Percentiles rank a stretch among this genome's conserved stretches.
phyloP scores from a whole-genome alignment of 2,888 invertebrate genomes.

The Scaptomyza reducta region DNA sequence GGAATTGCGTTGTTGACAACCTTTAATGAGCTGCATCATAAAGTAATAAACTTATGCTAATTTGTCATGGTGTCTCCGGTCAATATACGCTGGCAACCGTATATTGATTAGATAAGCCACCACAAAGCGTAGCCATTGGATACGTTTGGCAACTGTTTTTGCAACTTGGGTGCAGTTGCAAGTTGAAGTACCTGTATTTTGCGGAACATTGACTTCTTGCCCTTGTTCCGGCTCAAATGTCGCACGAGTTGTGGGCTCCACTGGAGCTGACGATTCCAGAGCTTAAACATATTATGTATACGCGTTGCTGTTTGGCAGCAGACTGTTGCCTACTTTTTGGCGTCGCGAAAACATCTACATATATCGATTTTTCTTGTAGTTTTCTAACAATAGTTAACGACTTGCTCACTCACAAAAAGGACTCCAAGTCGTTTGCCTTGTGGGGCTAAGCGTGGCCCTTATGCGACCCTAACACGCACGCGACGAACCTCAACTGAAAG shows the following conservation, averaged over 20 bases:
- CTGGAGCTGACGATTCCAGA: conserved; percentile 65
- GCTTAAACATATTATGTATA: conserved; percentile 68
- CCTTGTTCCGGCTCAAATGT: conserved; percentile 36
- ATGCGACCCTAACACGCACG: conserved; percentile 72
- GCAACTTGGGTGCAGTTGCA: background rate
- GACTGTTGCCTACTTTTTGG: conserved; percentile 64
- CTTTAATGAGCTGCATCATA: conserved; percentile 52
- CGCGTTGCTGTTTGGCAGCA: conserved; percentile 31
- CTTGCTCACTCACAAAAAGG: conserved; percentile 45
- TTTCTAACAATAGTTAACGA: background rate
- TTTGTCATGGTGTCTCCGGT: conserved; percentile 34
- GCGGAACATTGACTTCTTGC: conserved; percentile 49
- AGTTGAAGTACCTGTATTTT: conserved; percentile 62
- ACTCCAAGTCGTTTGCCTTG: background rate
- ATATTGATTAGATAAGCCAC: conserved; percentile 53
- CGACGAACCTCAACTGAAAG: conserved; percentile 68
- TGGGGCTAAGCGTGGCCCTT: conserved; percentile 24
- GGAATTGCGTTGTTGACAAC: conserved; percentile 48
- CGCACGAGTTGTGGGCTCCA: conserved; percentile 44
- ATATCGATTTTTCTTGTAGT: conserved; percentile 51
- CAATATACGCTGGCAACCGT: background rate
- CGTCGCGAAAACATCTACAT: conserved; percentile 36
- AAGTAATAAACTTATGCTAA: conserved; percentile 57
- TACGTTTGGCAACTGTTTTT: conserved; percentile 13
- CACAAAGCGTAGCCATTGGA: conserved; percentile 34